These are phyloP conservation scores for Hystrix cristata DNA, from an alignment of 2,113 vertebrate species.

Conservation along the genomic window DNA sequence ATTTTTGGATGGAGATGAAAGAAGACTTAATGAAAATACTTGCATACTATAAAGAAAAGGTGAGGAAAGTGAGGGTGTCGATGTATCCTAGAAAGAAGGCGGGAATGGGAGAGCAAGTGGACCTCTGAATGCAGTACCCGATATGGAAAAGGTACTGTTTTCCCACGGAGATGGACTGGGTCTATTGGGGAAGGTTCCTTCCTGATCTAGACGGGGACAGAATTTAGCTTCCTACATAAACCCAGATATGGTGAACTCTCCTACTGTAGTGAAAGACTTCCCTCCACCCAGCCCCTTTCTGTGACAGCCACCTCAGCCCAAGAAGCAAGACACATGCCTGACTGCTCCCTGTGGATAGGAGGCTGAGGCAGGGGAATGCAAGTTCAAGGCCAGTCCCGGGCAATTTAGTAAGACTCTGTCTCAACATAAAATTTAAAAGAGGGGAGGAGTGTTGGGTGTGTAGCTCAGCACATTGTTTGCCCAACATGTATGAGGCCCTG, in stretches of 20 bases:
- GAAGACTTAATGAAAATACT: background rate
- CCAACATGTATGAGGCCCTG: background rate
- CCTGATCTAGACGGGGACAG: background rate
- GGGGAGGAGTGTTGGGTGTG: background rate
- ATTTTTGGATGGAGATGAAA: background rate
- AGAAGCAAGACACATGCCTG: background rate
- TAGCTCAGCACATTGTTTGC: background rate
- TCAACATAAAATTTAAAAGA: background rate
- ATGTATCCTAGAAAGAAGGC: background rate
- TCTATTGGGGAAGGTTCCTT: background rate
- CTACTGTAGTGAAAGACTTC: fast-evolving
- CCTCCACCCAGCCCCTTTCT: background rate
- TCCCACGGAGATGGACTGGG: no score
- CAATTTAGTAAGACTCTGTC: background rate
- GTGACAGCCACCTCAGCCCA: background rate
- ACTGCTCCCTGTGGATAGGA: background rate
- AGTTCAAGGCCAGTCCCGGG: background rate
- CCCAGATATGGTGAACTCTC: background rate
- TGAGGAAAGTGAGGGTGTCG: background rate
- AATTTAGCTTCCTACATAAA: background rate
- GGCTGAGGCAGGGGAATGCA: background rate
- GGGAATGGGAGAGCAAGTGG: background rate
- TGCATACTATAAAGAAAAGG: background rate
- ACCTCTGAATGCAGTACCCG: background rate
- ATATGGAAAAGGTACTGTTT: background rate